Percentiles rank a stretch among this genome's conserved stretches.
Conservation (phyloP, 2,888 invertebrate species). For the Noctua janthe region DNA sequence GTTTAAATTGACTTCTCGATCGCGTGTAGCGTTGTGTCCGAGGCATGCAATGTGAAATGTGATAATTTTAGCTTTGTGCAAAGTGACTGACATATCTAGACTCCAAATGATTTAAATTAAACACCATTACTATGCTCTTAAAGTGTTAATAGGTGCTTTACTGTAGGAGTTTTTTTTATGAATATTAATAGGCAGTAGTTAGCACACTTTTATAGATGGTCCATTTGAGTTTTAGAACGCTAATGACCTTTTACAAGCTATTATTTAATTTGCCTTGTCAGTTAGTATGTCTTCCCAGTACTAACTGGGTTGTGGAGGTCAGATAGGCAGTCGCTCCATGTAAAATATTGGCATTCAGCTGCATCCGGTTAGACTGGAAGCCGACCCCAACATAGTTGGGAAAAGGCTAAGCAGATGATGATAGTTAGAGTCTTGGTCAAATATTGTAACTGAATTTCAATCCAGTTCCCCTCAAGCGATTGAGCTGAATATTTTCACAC, state of each 20-base stretch:
- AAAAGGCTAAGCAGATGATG: too few species aligned
- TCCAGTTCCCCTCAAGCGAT: neutral
- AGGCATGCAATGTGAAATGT: conserved; percentile 63
- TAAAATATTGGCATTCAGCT: too few species aligned
- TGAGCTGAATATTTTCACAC: too few species aligned
- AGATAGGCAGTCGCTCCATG: too few species aligned
- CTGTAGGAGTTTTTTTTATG: conserved; percentile 25
- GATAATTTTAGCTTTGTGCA: conserved; percentile 60
- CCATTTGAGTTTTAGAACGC: neutral
- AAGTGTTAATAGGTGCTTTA: conserved; percentile 49
- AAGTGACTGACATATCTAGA: conserved; percentile 59
- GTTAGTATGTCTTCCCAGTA: neutral
- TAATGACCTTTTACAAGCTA: neutral
- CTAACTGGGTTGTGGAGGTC: too few species aligned
- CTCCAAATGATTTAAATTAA: conserved; percentile 48
- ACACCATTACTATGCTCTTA: conserved; percentile 9
- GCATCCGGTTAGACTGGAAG: too few species aligned
- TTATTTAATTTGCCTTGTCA: neutral
- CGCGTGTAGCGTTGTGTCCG: conserved; percentile 56
- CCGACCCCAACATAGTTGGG: too few species aligned
- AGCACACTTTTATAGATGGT: conserved; percentile 12
- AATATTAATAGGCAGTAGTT: conserved; percentile 30
- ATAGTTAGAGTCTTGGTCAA: neutral
- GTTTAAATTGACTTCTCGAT: conserved; percentile 41
- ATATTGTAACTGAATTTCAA: neutral